Base-by-base conservation (phyloP, 2,797 vertebrate species). In the Mus spretus region DNA sequence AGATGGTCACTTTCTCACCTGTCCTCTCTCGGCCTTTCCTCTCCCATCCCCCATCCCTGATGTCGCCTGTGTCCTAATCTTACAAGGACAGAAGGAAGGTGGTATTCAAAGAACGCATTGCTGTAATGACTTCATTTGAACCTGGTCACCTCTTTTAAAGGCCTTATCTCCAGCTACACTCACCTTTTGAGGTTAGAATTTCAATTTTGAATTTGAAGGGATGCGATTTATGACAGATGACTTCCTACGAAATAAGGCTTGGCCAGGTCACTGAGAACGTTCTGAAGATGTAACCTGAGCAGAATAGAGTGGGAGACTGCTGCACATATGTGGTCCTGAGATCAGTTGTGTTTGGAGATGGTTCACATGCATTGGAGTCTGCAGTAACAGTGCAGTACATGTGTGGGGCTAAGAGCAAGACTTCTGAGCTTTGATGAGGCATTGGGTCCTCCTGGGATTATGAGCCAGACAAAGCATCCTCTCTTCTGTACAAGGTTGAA, bases 1-100 rank as follows among this genome's bases (percentile, higher is more conserved):
- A 95, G 89, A 93, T 6, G 65, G 83, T 79, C 12, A 19, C 44
- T 34, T 74, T 93, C 50, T 78, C 20, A 15, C 67, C 78, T 96
- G 96, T 96, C 94, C 95, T 95, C 87, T 37, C 63, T 20, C 2
- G 34, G 61, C 85, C 78, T 96, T 82, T 90, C n/a, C 82, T 89
- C 82, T 70, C 53, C 77, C 34, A 40, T 37, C 20, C 24, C 9
- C 15, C 31, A 22, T 90, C 90, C n/a, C 77, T 77, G 24, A 10
- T 79, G 14, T 90, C 88, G 90, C 88, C 78, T 50, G 37, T 72
- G 63, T 90, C 86, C 92, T 79, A 24, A 85, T 94, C 59, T 95
- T 78, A 24, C 17, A 90, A 94, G 92, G 90, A 75, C 67, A 86
- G 28, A 55, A 89, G 81, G 40, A 91, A 90, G 81, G 82, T 50